Percentiles rank a stretch among this genome's conserved stretches.
phyloP scores from a whole-genome alignment of 2,113 vertebrate genomes.

The Serilophus lunatus region DNA sequence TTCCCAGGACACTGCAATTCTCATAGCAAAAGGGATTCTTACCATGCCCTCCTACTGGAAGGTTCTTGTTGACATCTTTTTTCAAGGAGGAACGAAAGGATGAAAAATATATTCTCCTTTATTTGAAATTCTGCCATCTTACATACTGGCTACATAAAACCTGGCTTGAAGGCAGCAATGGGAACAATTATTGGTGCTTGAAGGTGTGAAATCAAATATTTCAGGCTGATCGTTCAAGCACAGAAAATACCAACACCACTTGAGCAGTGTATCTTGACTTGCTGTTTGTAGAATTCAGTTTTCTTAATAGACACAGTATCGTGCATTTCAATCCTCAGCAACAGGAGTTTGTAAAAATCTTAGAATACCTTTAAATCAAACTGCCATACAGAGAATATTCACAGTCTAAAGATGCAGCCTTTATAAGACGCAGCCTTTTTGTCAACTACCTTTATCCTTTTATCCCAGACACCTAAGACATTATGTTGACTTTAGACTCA shows the following conservation, averaged over 20 bases:
- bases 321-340: not conserved
- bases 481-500: not conserved
- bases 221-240: not conserved
- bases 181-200: not conserved
- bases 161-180: not conserved
- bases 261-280: not conserved
- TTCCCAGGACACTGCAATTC: not conserved
- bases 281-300: not conserved
- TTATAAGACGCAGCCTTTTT: not conserved
- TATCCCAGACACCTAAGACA: not conserved
- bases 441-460: not conserved
- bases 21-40: not conserved
- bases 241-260: not conserved
- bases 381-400: not conserved
- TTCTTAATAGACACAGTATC: not conserved
- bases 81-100: not conserved
- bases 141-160: not conserved
- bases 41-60: too few relatives aligned
- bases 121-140: not conserved
- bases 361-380: not conserved
- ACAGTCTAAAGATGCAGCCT: not conserved
- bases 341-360: not conserved
- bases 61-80: not conserved
- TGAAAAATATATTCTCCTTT: not conserved
- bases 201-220: slow-evolving; percentile 3